Evolutionary conservation across 2,113 vertebrate genomes (phyloP).

Genomic region (Pangasianodon gigas): DNA sequence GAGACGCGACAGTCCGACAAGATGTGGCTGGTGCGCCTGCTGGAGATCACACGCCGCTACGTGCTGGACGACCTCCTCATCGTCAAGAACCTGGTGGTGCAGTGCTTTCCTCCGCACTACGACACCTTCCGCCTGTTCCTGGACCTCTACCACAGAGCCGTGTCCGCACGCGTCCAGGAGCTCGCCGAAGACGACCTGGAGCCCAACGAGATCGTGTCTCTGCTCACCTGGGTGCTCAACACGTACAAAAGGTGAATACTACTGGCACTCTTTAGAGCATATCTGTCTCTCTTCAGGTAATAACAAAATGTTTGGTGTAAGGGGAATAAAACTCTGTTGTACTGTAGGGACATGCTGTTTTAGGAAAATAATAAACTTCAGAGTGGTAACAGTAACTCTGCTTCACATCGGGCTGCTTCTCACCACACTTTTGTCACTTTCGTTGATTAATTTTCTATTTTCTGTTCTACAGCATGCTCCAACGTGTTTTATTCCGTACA

Average conservation of each 20-base stretch:
- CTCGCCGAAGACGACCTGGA: slow-evolving; percentile 89
- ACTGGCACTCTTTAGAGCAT: not conserved
- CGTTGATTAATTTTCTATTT: too few species aligned
- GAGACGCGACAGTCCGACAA: slow-evolving; percentile 91
- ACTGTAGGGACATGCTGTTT: too few species aligned
- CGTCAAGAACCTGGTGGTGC: slow-evolving; percentile 89
- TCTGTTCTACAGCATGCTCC: too few species aligned
- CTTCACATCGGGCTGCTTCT: too few species aligned
- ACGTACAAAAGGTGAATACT: slow-evolving; percentile 88
- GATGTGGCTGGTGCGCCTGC: slow-evolving; percentile 96
- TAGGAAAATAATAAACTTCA: too few species aligned
- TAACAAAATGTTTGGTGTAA: not conserved
- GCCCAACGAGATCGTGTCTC: slow-evolving; percentile 93
- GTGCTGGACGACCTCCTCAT: slow-evolving; percentile 89
- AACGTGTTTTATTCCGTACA: not conserved
- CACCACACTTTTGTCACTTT: too few species aligned
- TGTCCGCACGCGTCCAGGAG: slow-evolving; percentile 85
- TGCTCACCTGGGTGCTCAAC: slow-evolving; percentile 94
- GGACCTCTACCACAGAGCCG: slow-evolving; percentile 85
- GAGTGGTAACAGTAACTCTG: too few species aligned
- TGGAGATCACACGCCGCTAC: slow-evolving; percentile 92
- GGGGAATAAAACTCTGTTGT: not conserved
- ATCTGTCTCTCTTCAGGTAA: not conserved
- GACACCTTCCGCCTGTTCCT: slow-evolving; percentile 87
- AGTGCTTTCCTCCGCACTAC: slow-evolving; percentile 92